Evolutionary conservation across 2,113 vertebrate species (phyloP).

Genomic region (Tauraco erythrolophus): DNA sequence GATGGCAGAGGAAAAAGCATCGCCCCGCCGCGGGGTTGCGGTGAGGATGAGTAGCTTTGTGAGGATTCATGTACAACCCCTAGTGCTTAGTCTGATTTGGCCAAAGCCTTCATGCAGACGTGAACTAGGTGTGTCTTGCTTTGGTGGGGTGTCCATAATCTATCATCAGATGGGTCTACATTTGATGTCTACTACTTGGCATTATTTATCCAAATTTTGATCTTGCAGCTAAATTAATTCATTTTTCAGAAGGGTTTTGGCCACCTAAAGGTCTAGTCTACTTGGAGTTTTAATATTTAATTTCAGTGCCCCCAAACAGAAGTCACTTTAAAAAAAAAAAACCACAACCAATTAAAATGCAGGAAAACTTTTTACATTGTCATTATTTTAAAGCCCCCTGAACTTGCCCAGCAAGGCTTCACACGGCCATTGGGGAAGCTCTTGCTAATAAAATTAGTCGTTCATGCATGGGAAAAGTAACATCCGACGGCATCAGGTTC

Average conservation of each 20-base stretch:
- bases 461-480: fast-evolving
- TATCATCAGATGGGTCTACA: fast-evolving
- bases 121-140: neutral
- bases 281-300: neutral
- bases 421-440: fast-evolving
- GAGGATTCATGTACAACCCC: neutral
- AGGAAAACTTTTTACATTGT: neutral
- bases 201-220: neutral
- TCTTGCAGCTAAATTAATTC: neutral
- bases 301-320: neutral
- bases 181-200: neutral
- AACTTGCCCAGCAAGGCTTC: neutral
- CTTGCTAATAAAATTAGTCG: neutral
- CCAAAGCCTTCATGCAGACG: fast-evolving
- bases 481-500: neutral
- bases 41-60: neutral
- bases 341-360: neutral
- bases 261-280: neutral
- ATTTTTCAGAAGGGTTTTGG: neutral
- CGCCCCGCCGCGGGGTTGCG: fast-evolving
- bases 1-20: neutral
- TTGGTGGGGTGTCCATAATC: fast-evolving
- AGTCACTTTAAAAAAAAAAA: neutral
- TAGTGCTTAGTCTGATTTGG: fast-evolving
- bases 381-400: neutral